These are phyloP conservation scores for Melanchra persicariae DNA, from an alignment of 2,888 invertebrate genomes.

Conservation along the genomic window DNA sequence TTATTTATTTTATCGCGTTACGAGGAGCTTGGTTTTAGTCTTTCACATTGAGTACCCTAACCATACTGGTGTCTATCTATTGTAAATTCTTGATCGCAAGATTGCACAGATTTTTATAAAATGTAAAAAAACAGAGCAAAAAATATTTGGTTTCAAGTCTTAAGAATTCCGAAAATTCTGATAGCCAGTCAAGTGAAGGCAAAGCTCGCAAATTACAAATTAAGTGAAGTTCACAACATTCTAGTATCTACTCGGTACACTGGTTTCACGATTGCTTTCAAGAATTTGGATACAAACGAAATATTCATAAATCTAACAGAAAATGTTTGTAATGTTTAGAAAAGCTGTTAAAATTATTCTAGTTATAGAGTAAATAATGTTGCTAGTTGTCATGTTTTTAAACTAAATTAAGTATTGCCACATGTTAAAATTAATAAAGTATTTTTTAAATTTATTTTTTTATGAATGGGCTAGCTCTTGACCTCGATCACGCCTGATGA, in stretches of 20 bases:
- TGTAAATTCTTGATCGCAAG: not conserved
- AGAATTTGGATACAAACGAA: not conserved
- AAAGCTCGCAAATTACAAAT: conserved; percentile 11
- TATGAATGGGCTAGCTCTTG: no score
- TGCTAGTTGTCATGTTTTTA: no score
- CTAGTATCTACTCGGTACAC: conserved; percentile 13
- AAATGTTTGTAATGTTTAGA: not conserved
- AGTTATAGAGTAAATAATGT: not conserved
- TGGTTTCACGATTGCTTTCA: conserved; percentile 24
- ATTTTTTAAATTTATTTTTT: no score
- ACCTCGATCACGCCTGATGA: no score
- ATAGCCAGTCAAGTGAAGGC: not conserved
- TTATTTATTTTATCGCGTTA: conserved; percentile 40
- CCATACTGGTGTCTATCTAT: not conserved
- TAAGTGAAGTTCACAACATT: conserved; percentile 30
- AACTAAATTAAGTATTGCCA: no score
- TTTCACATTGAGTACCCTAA: conserved; percentile 5
- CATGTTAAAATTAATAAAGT: no score
- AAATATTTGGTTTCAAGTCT: not conserved
- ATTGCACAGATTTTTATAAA: not conserved
- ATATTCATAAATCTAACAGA: not conserved
- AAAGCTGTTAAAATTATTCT: not conserved
- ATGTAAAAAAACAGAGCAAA: not conserved
- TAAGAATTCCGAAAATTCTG: not conserved
- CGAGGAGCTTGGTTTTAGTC: conserved; percentile 4